phyloP scores from a whole-genome alignment of 2,797 vertebrate genomes.

The Megalops cyprinoides region DNA sequence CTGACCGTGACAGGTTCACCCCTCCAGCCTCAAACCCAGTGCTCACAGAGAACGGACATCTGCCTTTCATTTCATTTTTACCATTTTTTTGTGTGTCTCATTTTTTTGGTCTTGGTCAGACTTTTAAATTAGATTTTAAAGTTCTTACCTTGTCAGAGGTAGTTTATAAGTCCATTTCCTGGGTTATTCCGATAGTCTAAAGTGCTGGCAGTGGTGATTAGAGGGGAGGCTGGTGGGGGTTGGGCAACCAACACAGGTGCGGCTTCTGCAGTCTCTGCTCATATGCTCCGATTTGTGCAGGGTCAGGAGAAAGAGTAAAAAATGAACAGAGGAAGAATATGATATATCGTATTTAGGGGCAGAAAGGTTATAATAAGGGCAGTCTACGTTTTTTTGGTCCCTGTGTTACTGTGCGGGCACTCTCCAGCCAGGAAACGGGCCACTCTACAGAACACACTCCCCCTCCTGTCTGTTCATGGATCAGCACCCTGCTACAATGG shows the following conservation, averaged over 20 bases:
- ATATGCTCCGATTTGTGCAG: not conserved
- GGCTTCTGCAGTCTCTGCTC: not conserved
- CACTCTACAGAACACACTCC: too few species aligned
- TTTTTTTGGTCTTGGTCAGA: too few species aligned
- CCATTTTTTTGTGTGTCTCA: not conserved
- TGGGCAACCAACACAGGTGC: not conserved
- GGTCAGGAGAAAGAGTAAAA: not conserved
- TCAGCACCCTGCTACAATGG: not conserved
- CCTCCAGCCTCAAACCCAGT: not conserved
- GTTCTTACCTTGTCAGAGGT: not conserved
- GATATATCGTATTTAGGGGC: not conserved
- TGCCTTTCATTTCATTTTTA: not conserved
- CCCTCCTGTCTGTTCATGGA: conserved; percentile 20
- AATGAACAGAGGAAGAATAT: not conserved
- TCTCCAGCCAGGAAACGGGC: too few species aligned
- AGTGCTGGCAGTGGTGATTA: not conserved
- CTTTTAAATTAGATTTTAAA: too few species aligned
- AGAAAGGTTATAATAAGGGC: not conserved
- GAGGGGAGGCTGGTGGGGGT: not conserved
- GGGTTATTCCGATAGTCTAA: not conserved
- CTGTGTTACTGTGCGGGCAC: not conserved
- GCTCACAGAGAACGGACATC: not conserved
- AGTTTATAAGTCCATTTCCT: not conserved
- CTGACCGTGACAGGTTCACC: not conserved
- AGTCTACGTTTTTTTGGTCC: not conserved